Base-by-base conservation (phyloP, 1,140 invertebrate species). In the Cephus cinctus region DNA sequence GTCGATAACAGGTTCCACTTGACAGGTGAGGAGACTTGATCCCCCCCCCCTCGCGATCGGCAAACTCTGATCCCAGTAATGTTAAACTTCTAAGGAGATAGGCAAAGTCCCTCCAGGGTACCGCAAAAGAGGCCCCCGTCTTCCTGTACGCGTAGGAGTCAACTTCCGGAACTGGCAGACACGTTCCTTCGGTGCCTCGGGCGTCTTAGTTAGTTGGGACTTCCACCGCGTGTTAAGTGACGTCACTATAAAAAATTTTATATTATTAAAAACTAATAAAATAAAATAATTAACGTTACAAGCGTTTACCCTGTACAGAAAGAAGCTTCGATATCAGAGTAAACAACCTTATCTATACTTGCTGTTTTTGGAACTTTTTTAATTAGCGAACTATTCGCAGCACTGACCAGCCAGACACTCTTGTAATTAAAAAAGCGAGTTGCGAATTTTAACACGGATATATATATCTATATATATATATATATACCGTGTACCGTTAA, bases 1-100 rank as follows among this genome's bases (percentile, higher is more conserved):
- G 56, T 62, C 49, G 59, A 62, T 62, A 61, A 58, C 55, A 54
- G 59, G 46, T 58, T 61, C 56, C 52, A 59, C 56, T 60, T 62
- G 60, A 61, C 59, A 51, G 59, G 47, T 50, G 53, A 62, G 57
- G 50, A 59, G 52, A 55, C 42, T 54, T 40, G 25, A 36, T 36
- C 36, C 32, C 32, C 43, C 18, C n/a, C 20, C 12, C 46, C 43
- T 23, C 30, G 12, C n/a, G 9, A 25, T 23, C 55, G 35, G 31
- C 45, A 48, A 60, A 54, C 46, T 52, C 43, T 27, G 42, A 32
- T 54, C 36, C 35, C 52, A 61, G 56, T 53, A 52, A 61, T 54
- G 47, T 48, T 53, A 56, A 63, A 63, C 59, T 63, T 63, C 54
- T 47, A 48, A 56, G 57, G 49, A 56, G 49, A 6, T 27, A 6